phyloP scores from a whole-genome alignment of 2,797 vertebrate species.

The Anolis apletophallus region DNA sequence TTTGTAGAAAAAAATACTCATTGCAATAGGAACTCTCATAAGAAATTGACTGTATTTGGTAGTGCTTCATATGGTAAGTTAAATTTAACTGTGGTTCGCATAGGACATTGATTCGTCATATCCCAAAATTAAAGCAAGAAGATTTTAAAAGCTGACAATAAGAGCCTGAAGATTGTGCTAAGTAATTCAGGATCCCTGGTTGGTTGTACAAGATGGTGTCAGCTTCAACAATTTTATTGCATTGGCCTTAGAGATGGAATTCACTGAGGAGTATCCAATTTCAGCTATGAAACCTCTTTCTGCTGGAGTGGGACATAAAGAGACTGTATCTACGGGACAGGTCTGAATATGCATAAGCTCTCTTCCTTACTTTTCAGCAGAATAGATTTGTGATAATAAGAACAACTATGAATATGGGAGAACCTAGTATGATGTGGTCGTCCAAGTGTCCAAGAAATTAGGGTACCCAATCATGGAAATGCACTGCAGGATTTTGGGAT shows the following conservation, averaged over 20 bases:
- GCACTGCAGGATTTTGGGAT: too few relatives aligned
- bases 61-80: slow-evolving; percentile 58
- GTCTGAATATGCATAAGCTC: not conserved
- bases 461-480: too few relatives aligned
- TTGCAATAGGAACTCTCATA: slow-evolving; percentile 64
- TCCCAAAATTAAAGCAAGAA: slow-evolving; percentile 69
- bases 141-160: slow-evolving; percentile 68
- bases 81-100: not conserved
- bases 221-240: not conserved
- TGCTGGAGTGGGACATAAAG: not conserved
- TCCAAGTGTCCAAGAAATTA: too few relatives aligned
- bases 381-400: too few relatives aligned
- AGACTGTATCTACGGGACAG: not conserved
- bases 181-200: not conserved
- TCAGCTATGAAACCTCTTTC: not conserved
- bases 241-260: not conserved
- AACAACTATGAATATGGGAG: too few relatives aligned
- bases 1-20: slow-evolving; percentile 65
- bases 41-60: slow-evolving; percentile 40
- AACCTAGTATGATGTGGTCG: too few relatives aligned
- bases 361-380: too few relatives aligned
- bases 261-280: not conserved
- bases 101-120: slow-evolving; percentile 69
- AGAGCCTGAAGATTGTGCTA: not conserved
- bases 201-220: too few relatives aligned